Percentiles rank a stretch among this genome's conserved stretches.
phyloP scores from a whole-genome alignment of 2,113 vertebrate species.

The Ageneiosus marmoratus region DNA sequence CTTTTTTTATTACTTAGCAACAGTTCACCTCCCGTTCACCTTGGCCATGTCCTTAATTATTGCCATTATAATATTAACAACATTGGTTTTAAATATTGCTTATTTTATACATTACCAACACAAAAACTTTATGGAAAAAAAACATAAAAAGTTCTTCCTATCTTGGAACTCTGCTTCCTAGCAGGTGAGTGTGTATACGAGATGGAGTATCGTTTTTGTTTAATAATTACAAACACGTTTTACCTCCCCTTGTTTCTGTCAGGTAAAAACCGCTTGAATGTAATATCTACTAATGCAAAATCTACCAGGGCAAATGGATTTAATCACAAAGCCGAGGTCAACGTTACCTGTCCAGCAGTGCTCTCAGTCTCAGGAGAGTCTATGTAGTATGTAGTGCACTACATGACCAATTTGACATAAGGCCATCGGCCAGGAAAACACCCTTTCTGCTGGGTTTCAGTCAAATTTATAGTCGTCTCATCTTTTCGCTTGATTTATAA shows the following conservation, averaged over 20 bases:
- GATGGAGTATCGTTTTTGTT: background rate
- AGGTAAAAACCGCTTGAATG: background rate
- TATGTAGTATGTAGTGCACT: background rate
- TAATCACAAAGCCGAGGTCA: background rate
- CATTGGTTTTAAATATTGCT: background rate
- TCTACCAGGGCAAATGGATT: background rate
- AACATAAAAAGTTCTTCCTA: background rate
- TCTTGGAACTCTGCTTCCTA: background rate
- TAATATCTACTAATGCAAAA: background rate
- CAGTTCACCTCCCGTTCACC: background rate
- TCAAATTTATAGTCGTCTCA: slow-evolving; percentile 45
- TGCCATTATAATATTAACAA: background rate
- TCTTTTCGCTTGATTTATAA: slow-evolving; percentile 67
- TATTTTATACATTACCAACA: background rate
- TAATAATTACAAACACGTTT: background rate
- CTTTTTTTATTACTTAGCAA: background rate
- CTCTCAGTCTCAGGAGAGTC: background rate
- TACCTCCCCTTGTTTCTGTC: background rate
- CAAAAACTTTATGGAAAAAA: background rate
- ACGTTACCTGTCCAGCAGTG: slow-evolving; percentile 10
- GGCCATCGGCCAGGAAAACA: slow-evolving; percentile 17
- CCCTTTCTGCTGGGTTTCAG: slow-evolving; percentile 51
- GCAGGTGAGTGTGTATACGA: background rate
- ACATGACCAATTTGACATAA: background rate
- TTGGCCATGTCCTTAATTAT: background rate